Base-by-base conservation (phyloP, 1,140 invertebrate genomes). In the Drosophila arawakana region DNA sequence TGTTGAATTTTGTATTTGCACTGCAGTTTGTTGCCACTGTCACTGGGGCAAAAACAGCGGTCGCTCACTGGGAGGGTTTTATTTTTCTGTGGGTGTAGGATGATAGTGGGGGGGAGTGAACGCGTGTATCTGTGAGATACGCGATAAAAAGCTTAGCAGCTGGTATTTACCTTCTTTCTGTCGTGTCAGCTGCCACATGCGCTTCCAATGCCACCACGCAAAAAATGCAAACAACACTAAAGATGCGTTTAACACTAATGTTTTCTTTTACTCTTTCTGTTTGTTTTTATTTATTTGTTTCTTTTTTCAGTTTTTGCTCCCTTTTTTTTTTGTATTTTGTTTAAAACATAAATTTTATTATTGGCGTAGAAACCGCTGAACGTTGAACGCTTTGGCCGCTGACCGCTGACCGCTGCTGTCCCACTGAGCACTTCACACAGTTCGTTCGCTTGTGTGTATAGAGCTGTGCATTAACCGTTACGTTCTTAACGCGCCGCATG, bases 401-500 rank as follows among this genome's bases (percentile, higher is more conserved):
- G 54, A 34, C 52, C 46, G 35, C 37, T 72, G 61, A 47, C 69
- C 63, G 54, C 43, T 66, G 62, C 25, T 46, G 25, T 52, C 46
- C 52, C 34, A 47, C 7, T 37, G 18, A 15, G 43, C 41, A 21
- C 37, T 15, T 50, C 13, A 30, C 4, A 10, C 37, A 37, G 5
- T 8, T 18, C 21, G 37, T 44, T 52, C 21, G 62, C 34, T 39
- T 52, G 39, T 41, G 10, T 41, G 37, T 59, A 13, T 59, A 30
- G 52, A 25, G 61, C 37, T 52, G 61, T 44, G 57, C 58, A 18
- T 57, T 35, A 81, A 78, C 73, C 81, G 81, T 70, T 78, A 65
- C 80, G 83, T 89, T 88, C 84, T 88, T 76, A 74, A 78, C 84
- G 67, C 83, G 83, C 65, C 80, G 73, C 76, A 81, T 86, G 79